A percentile compares a stretch with the other conserved stretches of the same genome.
Evolutionary conservation across 2,113 vertebrate species (phyloP).

Genomic region (Dasypus novemcinctus): DNA sequence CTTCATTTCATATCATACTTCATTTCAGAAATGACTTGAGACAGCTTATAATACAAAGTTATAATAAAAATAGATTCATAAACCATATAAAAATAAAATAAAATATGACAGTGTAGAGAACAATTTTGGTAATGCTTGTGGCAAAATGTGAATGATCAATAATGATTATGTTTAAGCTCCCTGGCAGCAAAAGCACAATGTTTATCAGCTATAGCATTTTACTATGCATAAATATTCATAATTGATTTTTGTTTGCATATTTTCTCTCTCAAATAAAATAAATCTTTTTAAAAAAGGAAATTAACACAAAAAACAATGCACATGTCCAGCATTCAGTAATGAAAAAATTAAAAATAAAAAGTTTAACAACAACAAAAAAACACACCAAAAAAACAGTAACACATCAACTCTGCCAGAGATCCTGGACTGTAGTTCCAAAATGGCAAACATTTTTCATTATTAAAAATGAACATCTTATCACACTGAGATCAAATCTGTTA

Average conservation of each 20-base stretch:
- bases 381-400: not conserved
- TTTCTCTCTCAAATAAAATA: not conserved
- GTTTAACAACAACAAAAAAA: not conserved
- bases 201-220: rapidly evolving
- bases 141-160: rapidly evolving
- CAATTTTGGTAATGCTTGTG: not conserved
- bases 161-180: not conserved
- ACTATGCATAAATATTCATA: rapidly evolving
- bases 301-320: not conserved
- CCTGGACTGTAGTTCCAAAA: not conserved
- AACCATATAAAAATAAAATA: not conserved
- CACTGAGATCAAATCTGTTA: not conserved
- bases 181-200: not conserved
- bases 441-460: not conserved
- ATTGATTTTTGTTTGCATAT: not conserved
- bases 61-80: not conserved
- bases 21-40: not conserved
- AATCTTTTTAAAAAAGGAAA: too few species aligned
- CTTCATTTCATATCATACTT: not conserved
- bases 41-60: too few species aligned
- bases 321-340: rapidly evolving
- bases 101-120: not conserved
- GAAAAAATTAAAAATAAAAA: not conserved
- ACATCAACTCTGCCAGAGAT: not conserved
- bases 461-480: not conserved